These are phyloP conservation scores for Siphlonurus alternatus DNA, from an alignment of 2,888 invertebrate genomes.

Conservation along the genomic window DNA sequence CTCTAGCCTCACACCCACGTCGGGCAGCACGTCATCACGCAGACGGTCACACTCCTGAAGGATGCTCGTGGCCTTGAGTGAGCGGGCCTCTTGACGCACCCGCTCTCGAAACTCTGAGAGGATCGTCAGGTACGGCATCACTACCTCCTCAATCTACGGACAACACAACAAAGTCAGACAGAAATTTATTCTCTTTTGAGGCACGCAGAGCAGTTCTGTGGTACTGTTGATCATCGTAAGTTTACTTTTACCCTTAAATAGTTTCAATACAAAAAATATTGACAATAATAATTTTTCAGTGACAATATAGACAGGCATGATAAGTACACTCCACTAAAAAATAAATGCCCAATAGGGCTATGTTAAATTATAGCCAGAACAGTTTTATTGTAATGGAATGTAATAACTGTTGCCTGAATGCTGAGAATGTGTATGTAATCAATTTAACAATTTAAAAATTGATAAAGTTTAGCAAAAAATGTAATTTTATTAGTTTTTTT, in stretches of 20 bases:
- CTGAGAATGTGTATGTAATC: too few relatives aligned
- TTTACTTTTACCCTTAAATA: not conserved
- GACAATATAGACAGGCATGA: too few relatives aligned
- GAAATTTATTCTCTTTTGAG: not conserved
- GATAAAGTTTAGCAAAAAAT: too few relatives aligned
- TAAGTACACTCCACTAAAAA: too few relatives aligned
- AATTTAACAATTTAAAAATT: too few relatives aligned
- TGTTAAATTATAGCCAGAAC: too few relatives aligned
- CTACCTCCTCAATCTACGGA: conserved; percentile 47
- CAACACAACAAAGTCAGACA: not conserved
- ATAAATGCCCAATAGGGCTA: too few relatives aligned
- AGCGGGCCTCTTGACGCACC: conserved; percentile 50
- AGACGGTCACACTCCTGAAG: conserved; percentile 74
- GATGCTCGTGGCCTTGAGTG: conserved; percentile 45
- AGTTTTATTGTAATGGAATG: too few relatives aligned
- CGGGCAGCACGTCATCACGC: conserved; percentile 73
- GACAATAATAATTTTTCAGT: too few relatives aligned
- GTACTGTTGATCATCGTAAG: not conserved
- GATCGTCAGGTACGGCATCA: conserved; percentile 79
- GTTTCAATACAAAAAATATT: not conserved
- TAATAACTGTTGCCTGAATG: too few relatives aligned
- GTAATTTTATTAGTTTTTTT: too few relatives aligned
- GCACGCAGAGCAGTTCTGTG: not conserved
- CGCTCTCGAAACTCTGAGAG: conserved; percentile 73
- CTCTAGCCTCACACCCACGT: conserved; percentile 84